Percentiles rank a stretch among this genome's conserved stretches.
Conservation (phyloP, 1,140 invertebrate species). For the Ceratitis capitata region DNA sequence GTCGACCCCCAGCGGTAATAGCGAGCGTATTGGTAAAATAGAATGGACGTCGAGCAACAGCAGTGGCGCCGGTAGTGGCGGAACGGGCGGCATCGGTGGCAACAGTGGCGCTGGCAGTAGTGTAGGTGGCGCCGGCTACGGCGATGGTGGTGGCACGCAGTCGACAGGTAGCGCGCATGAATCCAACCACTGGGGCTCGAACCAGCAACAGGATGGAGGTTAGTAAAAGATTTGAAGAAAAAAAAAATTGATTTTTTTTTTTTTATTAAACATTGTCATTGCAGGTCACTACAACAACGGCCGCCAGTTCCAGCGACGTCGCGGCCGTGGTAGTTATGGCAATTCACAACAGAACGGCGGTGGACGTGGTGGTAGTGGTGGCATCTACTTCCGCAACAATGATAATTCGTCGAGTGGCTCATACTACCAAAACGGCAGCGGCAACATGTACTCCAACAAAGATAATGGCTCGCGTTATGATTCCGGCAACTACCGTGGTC, state of each 20-base stretch:
- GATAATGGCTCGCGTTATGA: conserved; percentile 56
- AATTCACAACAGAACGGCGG: conserved; percentile 56
- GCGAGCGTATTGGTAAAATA: conserved; percentile 48
- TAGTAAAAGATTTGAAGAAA: too few relatives aligned
- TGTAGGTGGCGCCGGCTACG: conserved; percentile 45
- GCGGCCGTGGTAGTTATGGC: conserved; percentile 46
- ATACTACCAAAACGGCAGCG: conserved; percentile 53
- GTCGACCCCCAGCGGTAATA: conserved; percentile 45
- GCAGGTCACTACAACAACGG: conserved; percentile 23
- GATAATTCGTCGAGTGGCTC: conserved; percentile 46
- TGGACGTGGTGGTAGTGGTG: conserved; percentile 46
- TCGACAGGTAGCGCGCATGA: conserved; percentile 43
- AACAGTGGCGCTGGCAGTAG: conserved; percentile 46
- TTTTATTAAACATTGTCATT: not conserved
- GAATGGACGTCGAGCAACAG: conserved; percentile 52
- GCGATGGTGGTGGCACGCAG: conserved; percentile 38
- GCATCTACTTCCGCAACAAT: conserved; percentile 62
- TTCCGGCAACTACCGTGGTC: conserved; percentile 46
- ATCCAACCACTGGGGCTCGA: conserved; percentile 56
- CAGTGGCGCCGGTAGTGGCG: not conserved
- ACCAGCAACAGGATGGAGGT: conserved; percentile 50
- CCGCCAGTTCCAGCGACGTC: not conserved
- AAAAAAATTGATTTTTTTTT: too few relatives aligned
- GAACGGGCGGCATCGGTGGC: not conserved
- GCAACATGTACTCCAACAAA: conserved; percentile 46